Percentiles rank a stretch among this genome's conserved stretches.
These are phyloP conservation scores for Augochlorella aurata DNA, from an alignment of 2,888 invertebrate species.

Conservation along the genomic window DNA sequence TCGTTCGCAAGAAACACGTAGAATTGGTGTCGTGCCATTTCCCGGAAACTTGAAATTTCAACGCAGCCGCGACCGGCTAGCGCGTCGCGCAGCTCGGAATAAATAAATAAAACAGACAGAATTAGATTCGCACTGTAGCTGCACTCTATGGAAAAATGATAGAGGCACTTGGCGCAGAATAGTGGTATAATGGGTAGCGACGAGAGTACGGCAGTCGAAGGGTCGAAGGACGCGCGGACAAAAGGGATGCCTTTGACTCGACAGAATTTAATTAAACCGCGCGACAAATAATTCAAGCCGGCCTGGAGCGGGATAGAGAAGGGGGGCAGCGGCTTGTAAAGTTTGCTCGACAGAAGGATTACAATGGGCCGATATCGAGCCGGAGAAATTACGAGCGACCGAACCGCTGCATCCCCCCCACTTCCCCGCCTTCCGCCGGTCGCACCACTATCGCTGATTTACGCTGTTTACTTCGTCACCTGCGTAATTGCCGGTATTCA, in stretches of 20 bases:
- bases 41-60: no score
- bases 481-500: conserved; percentile 44
- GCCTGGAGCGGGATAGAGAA: background rate
- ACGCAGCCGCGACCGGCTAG: no score
- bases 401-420: background rate
- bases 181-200: background rate
- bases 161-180: background rate
- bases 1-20: no score
- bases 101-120: background rate
- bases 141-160: background rate
- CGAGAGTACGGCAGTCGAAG: background rate
- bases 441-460: conserved; percentile 35
- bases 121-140: background rate
- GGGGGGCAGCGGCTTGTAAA: background rate
- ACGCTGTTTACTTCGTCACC: conserved; percentile 45
- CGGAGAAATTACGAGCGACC: conserved; percentile 32
- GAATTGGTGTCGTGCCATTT: no score
- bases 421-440: background rate
- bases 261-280: conserved; percentile 4
- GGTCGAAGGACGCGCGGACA: conserved; percentile 2
- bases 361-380: conserved; percentile 16
- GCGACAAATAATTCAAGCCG: conserved; percentile 2
- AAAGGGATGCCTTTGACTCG: background rate
- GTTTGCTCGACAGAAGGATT: conserved; percentile 11
- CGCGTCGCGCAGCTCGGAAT: background rate